phyloP scores from a whole-genome alignment of 2,888 invertebrate species.

The Platycnemis pennipes region DNA sequence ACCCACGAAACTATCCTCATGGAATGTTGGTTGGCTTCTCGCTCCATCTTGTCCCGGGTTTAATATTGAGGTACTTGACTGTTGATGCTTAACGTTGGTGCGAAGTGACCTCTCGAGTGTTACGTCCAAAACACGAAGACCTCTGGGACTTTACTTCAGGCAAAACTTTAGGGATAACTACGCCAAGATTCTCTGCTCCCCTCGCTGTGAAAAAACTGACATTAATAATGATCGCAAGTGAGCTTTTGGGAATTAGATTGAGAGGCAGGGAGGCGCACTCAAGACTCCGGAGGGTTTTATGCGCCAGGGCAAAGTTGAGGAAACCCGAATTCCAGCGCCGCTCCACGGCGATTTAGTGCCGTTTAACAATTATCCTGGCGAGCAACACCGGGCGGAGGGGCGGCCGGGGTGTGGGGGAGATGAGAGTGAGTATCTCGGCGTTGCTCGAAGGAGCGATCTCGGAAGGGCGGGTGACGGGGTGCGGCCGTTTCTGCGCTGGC shows the following conservation, averaged over 20 bases:
- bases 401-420: background rate
- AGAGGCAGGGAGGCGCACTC: background rate
- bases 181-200: background rate
- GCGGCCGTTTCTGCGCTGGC: background rate
- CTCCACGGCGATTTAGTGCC: slow-evolving; percentile 13
- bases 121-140: background rate
- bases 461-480: background rate
- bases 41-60: background rate
- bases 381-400: background rate
- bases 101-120: background rate
- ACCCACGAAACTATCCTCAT: background rate
- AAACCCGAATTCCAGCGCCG: background rate
- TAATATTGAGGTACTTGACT: background rate
- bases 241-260: background rate
- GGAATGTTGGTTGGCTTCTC: background rate
- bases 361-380: slow-evolving; percentile 12
- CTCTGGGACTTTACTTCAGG: background rate
- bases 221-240: background rate
- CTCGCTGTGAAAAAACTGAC: background rate
- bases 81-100: background rate
- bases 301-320: background rate
- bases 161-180: background rate
- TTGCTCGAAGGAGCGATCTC: background rate
- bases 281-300: background rate
- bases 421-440: background rate